These are phyloP conservation scores for Agelastica alni DNA, from an alignment of 2,888 invertebrate species.

Conservation along the genomic window DNA sequence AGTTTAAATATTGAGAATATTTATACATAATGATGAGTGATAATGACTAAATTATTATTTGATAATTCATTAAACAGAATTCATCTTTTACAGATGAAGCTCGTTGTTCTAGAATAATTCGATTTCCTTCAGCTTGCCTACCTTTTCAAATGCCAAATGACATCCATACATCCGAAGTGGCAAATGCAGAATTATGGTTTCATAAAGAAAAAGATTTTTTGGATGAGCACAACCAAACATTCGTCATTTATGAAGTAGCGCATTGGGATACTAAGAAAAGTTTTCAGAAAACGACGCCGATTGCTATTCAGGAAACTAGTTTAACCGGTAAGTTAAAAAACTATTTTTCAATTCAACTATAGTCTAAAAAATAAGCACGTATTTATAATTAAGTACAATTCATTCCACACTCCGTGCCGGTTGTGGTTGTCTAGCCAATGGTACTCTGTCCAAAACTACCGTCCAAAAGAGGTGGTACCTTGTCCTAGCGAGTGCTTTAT, in stretches of 20 bases:
- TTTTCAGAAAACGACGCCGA: slow-evolving; percentile 76
- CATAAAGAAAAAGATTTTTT: slow-evolving; percentile 71
- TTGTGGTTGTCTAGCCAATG: too few species aligned
- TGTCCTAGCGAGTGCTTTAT: too few species aligned
- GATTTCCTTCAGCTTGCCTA: slow-evolving; percentile 72
- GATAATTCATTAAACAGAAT: too few species aligned
- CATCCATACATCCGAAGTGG: slow-evolving; percentile 73
- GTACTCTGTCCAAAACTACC: too few species aligned
- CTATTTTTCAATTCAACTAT: background rate
- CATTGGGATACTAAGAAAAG: slow-evolving; percentile 73
- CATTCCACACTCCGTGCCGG: too few species aligned
- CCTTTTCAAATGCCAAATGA: slow-evolving; percentile 79
- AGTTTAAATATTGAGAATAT: too few species aligned
- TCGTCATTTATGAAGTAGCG: slow-evolving; percentile 73
- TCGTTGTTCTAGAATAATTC: slow-evolving; percentile 58
- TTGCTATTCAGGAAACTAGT: slow-evolving; percentile 78
- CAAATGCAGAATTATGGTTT: slow-evolving; percentile 80
- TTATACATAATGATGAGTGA: too few species aligned
- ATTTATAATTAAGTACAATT: too few species aligned
- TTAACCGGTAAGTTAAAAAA: slow-evolving; percentile 60
- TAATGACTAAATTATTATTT: too few species aligned
- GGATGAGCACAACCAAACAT: slow-evolving; percentile 72
- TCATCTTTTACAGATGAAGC: slow-evolving; percentile 55
- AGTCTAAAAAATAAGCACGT: too few species aligned
- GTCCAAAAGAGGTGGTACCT: too few species aligned